phyloP scores from a whole-genome alignment of 2,888 invertebrate species.

The Eupeodes luniger region DNA sequence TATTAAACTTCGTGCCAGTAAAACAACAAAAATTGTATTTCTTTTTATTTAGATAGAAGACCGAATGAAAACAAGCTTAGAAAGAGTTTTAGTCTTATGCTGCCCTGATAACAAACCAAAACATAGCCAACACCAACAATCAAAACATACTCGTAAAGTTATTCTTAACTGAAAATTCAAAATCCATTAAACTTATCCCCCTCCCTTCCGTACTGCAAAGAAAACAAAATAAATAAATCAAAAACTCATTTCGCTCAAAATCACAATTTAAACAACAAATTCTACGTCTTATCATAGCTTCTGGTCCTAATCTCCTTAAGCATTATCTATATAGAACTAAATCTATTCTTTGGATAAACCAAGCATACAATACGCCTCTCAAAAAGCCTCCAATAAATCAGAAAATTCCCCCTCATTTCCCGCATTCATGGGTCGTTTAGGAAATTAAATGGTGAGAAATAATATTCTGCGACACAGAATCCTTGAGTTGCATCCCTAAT shows the following conservation, averaged over 20 bases:
- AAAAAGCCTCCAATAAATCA: constrained; percentile 55
- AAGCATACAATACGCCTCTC: neutral
- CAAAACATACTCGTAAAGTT: neutral
- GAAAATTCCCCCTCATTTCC: constrained; percentile 53
- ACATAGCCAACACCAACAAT: too few species aligned
- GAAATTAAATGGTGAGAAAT: constrained; percentile 67
- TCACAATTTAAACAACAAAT: constrained; percentile 15
- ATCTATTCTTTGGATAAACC: neutral
- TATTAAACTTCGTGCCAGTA: too few species aligned
- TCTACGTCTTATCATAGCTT: neutral
- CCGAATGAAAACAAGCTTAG: too few species aligned
- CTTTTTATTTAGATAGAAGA: too few species aligned
- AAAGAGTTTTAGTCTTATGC: too few species aligned
- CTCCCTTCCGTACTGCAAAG: neutral
- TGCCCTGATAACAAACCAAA: too few species aligned
- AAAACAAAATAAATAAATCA: constrained; percentile 32
- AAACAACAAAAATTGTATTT: too few species aligned
- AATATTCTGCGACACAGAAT: constrained; percentile 42
- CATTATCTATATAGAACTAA: constrained; percentile 28
- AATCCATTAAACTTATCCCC: neutral
- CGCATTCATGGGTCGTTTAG: constrained; percentile 54
- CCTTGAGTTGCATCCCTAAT: constrained; percentile 31
- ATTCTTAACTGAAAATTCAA: neutral
- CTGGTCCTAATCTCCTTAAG: constrained; percentile 30
- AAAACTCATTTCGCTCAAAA: constrained; percentile 29